Evolutionary conservation across 2,113 vertebrate genomes (phyloP).

Genomic region (Climacteris rufus): DNA sequence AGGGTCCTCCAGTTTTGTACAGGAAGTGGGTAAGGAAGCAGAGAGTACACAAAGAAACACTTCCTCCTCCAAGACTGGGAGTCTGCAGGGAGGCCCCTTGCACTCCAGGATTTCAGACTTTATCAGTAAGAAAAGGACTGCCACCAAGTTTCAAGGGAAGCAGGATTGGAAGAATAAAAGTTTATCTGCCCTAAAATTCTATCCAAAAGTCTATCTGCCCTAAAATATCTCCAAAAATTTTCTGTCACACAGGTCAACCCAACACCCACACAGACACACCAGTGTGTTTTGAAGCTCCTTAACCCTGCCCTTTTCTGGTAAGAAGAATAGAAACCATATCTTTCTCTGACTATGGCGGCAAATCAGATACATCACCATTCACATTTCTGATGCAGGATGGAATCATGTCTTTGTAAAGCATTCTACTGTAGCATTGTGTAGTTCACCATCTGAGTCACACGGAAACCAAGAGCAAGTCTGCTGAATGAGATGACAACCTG

Average conservation of each 20-base stretch:
- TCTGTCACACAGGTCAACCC: background rate
- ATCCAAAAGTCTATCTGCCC: background rate
- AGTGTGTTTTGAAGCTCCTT: background rate
- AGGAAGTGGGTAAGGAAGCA: background rate
- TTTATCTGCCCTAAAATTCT: background rate
- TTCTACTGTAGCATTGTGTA: background rate
- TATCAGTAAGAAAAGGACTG: background rate
- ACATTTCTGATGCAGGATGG: background rate
- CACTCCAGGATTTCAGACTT: accelerated
- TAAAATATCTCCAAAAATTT: background rate
- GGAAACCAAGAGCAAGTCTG: background rate
- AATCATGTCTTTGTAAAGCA: background rate
- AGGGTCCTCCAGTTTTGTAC: background rate
- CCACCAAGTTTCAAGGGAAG: background rate
- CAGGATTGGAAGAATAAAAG: no score
- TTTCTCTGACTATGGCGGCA: background rate
- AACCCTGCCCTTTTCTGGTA: background rate
- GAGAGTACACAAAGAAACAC: background rate
- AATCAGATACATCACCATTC: background rate
- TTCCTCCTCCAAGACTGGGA: background rate
- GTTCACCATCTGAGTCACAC: background rate
- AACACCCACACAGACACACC: accelerated
- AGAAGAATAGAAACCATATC: background rate
- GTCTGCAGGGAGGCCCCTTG: background rate
- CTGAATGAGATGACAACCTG: background rate